A percentile compares a stretch with the other conserved stretches of the same genome.
Conservation (phyloP, 2,797 vertebrate genomes). For the Mus spretus region DNA sequence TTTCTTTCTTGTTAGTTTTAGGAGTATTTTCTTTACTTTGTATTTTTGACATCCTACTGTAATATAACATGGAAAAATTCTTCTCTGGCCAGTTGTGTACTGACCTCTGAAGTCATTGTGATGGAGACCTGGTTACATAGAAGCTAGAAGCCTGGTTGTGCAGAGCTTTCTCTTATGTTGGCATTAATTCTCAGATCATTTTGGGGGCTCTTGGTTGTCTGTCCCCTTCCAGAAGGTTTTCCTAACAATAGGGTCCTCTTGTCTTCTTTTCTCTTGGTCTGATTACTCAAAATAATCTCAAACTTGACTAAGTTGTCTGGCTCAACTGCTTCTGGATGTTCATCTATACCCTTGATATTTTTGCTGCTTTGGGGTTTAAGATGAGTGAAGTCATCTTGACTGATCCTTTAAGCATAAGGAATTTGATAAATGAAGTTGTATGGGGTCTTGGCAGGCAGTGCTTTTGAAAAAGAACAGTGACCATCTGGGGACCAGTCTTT, state of each 20-base stretch:
- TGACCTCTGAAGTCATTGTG: not conserved
- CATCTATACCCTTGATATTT: conserved; percentile 12
- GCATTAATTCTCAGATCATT: conserved; percentile 32
- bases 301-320: conserved; percentile 26
- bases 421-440: conserved; percentile 77
- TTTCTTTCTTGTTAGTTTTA: not conserved
- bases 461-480: conserved; percentile 56
- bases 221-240: not conserved
- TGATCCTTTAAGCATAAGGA: conserved; percentile 70
- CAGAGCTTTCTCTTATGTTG: not conserved
- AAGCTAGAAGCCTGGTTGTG: not conserved
- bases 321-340: conserved; percentile 29
- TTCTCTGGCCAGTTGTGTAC: not conserved
- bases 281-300: conserved; percentile 66
- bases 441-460: conserved; percentile 71
- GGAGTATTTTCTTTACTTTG: not conserved
- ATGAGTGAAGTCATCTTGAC: conserved; percentile 68
- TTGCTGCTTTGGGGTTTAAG: conserved; percentile 4
- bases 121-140: not conserved
- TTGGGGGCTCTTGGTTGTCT: not conserved
- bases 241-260: conserved; percentile 26
- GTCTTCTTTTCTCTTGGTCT: conserved; percentile 58
- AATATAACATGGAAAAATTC: not conserved
- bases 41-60: not conserved
- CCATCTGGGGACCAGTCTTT: conserved; percentile 71